These are phyloP conservation scores for Entelurus aequoreus DNA, from an alignment of 2,113 vertebrate species.

Conservation along the genomic window DNA sequence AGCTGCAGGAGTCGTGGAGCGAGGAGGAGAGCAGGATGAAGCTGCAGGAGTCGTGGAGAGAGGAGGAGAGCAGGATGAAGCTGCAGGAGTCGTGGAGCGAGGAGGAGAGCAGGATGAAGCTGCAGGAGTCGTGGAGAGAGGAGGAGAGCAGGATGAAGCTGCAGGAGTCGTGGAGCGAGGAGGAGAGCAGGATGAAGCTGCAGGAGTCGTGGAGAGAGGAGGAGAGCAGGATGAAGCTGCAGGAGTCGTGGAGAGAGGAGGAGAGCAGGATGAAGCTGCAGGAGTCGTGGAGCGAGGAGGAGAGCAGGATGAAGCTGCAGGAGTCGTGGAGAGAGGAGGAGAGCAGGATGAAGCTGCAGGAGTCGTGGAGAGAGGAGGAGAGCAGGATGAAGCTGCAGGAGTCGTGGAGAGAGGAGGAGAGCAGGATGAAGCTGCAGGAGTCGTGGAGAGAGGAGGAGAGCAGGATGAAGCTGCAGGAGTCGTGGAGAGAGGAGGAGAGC, in stretches of 20 bases:
- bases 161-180: slow-evolving; percentile 41
- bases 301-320: slow-evolving; percentile 26
- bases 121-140: slow-evolving; percentile 41
- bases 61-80: slow-evolving; percentile 27
- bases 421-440: slow-evolving; percentile 33
- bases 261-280: slow-evolving; percentile 26
- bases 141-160: slow-evolving; percentile 27
- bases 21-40: slow-evolving; percentile 27
- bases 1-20: slow-evolving; percentile 40
- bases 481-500: slow-evolving; percentile 25
- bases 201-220: slow-evolving; percentile 41
- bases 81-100: slow-evolving; percentile 40
- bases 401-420: slow-evolving; percentile 33
- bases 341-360: slow-evolving; percentile 29
- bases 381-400: slow-evolving; percentile 33
- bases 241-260: slow-evolving; percentile 42
- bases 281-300: slow-evolving; percentile 42
- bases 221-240: slow-evolving; percentile 27
- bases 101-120: slow-evolving; percentile 27
- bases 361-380: slow-evolving; percentile 38
- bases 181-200: slow-evolving; percentile 27
- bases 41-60: slow-evolving; percentile 40
- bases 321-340: slow-evolving; percentile 41
- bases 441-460: slow-evolving; percentile 32
- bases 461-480: slow-evolving; percentile 35